Evolutionary conservation across 1,140 invertebrate species (phyloP).

Genomic region (Apolygus lucorum): DNA sequence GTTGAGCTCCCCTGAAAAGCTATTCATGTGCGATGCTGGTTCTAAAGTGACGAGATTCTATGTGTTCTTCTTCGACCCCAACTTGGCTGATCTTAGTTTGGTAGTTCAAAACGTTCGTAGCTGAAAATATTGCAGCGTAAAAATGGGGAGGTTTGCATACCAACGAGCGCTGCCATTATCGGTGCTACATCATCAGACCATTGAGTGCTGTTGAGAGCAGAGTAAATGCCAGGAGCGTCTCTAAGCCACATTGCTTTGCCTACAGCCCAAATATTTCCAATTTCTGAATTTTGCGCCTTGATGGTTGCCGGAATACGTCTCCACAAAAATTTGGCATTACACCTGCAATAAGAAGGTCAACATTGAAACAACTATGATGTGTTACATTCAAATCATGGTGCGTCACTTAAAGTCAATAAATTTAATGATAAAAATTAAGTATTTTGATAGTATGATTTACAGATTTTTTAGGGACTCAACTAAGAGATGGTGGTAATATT

Average conservation of each 20-base stretch:
- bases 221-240: constrained; percentile 67
- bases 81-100: too few relatives aligned
- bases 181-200: constrained; percentile 67
- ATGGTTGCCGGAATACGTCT: constrained; percentile 69
- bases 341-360: constrained; percentile 50
- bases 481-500: too few relatives aligned
- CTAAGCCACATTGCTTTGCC: constrained; percentile 76
- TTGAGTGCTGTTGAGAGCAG: constrained; percentile 48
- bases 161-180: constrained; percentile 67
- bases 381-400: background rate
- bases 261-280: constrained; percentile 67
- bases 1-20: too few relatives aligned
- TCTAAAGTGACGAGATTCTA: too few relatives aligned
- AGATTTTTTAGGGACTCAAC: too few relatives aligned
- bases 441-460: too few relatives aligned
- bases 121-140: too few relatives aligned
- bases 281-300: constrained; percentile 59
- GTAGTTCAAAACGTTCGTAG: too few relatives aligned
- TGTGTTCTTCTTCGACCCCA: too few relatives aligned
- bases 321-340: constrained; percentile 85
- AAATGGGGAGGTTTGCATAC: too few relatives aligned
- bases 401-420: background rate
- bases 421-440: background rate
- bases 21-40: too few relatives aligned
- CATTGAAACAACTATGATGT: background rate